These are phyloP conservation scores for Aproaerema taeniolella DNA, from an alignment of 2,888 invertebrate species.

Conservation along the genomic window DNA sequence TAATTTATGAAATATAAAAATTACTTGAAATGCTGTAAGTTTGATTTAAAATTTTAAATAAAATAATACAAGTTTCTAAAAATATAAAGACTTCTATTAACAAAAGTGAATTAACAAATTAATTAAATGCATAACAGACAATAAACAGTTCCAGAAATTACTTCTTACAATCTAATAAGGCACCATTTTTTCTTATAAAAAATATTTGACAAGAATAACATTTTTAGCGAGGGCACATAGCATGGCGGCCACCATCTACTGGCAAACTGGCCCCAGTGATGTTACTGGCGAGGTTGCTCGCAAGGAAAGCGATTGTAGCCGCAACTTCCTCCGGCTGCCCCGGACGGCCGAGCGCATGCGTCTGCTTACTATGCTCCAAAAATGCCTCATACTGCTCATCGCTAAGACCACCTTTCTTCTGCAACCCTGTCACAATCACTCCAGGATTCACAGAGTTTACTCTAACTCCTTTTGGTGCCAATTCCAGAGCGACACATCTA, in stretches of 20 bases:
- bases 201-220: too few species aligned
- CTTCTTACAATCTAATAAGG: too few species aligned
- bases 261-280: slow-evolving; percentile 93
- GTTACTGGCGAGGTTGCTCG: slow-evolving; percentile 91
- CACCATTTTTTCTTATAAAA: slow-evolving; percentile 1
- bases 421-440: slow-evolving; percentile 92
- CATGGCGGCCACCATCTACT: slow-evolving; percentile 96
- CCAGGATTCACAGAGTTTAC: slow-evolving; percentile 97
- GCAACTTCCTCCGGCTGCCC: slow-evolving; percentile 93
- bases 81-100: slow-evolving; percentile 3
- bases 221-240: slow-evolving; percentile 91
- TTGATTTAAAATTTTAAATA: neutral
- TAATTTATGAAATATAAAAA: slow-evolving; percentile 24
- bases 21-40: neutral
- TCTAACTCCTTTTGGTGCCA: slow-evolving; percentile 88
- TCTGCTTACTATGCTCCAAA: slow-evolving; percentile 88
- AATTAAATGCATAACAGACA: slow-evolving; percentile 8
- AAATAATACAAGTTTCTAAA: slow-evolving; percentile 5
- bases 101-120: slow-evolving; percentile 15
- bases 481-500: slow-evolving; percentile 91
- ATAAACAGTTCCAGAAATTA: neutral
- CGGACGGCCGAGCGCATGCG: slow-evolving; percentile 94
- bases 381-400: slow-evolving; percentile 90
- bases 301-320: slow-evolving; percentile 92
- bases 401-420: slow-evolving; percentile 90